A percentile compares a stretch with the other conserved stretches of the same genome.
phyloP scores from a whole-genome alignment of 2,113 vertebrate species.

The Percopsis transmontana region DNA sequence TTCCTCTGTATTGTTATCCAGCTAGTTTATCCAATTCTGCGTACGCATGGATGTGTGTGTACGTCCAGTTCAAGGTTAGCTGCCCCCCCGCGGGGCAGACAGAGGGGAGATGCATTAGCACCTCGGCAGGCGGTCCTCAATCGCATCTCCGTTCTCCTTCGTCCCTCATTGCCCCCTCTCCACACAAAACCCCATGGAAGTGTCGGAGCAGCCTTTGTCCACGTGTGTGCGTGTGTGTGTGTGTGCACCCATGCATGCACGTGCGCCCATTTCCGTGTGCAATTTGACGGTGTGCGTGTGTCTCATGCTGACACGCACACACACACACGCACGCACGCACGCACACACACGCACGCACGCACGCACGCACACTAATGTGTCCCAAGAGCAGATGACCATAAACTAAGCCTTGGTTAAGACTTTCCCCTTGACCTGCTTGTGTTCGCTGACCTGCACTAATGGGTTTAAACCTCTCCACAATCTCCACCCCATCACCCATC shows the following conservation, averaged over 20 bases:
- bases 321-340: background rate
- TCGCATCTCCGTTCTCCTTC: conserved; percentile 51
- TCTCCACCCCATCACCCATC: conserved; percentile 58
- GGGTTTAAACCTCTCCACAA: conserved; percentile 67
- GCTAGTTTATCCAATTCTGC: conserved; percentile 10
- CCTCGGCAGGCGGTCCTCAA: conserved; percentile 69
- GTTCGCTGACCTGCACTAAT: conserved; percentile 68
- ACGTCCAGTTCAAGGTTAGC: conserved; percentile 74
- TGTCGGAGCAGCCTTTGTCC: conserved; percentile 40
- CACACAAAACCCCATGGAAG: conserved; percentile 24
- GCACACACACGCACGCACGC: background rate
- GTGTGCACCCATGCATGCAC: conserved; percentile 7
- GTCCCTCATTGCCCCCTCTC: conserved; percentile 30
- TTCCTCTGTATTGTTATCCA: conserved; percentile 26
- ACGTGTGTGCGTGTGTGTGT: conserved; percentile 1
- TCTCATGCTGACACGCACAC: background rate
- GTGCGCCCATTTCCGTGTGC: conserved; percentile 1
- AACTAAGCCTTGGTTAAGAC: conserved; percentile 50
- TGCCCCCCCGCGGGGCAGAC: conserved; percentile 54
- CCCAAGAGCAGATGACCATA: conserved; percentile 52
- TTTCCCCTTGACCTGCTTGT: conserved; percentile 69
- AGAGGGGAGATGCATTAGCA: conserved; percentile 75
- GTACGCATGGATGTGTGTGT: background rate
- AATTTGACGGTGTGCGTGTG: background rate
- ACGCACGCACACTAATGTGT: conserved; percentile 32